Conservation (phyloP, 2,797 vertebrate genomes). For the Chloroceryle amazona region DNA sequence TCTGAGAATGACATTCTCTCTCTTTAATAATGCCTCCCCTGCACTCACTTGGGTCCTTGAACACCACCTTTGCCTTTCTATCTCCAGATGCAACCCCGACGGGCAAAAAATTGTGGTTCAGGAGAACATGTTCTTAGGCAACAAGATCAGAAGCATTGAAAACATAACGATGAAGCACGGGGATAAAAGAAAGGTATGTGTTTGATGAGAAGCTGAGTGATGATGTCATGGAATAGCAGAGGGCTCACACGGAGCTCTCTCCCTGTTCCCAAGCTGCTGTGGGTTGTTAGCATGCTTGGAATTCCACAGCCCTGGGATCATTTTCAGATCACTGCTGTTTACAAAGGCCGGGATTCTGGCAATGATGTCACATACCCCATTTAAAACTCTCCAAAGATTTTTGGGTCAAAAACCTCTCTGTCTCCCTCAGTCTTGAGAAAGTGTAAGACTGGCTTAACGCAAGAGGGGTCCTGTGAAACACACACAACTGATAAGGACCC, state of each 20-base stretch:
- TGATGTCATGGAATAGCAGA: not conserved
- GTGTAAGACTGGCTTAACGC: not conserved
- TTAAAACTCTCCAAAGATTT: conserved; percentile 22
- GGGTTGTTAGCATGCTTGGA: conserved; percentile 25
- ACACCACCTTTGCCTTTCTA: not conserved
- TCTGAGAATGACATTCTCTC: not conserved
- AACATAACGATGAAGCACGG: conserved; percentile 64
- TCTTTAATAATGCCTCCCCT: not conserved
- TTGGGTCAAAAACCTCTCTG: conserved; percentile 28
- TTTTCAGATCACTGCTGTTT: not conserved
- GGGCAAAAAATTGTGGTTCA: conserved; percentile 46
- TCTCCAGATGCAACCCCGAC: conserved; percentile 52
- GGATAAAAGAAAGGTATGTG: conserved; percentile 86
- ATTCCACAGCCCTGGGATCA: conserved; percentile 69
- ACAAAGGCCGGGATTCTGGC: not conserved
- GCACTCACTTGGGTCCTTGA: not conserved
- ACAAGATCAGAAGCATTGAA: conserved; percentile 82
- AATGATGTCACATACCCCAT: conserved; percentile 55
- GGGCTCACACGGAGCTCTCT: not conserved
- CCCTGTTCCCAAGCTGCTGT: conserved; percentile 40
- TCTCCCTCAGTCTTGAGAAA: conserved; percentile 21
- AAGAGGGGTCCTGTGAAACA: not conserved
- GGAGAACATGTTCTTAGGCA: conserved; percentile 57
- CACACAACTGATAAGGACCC: not conserved
- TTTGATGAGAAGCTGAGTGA: not conserved